Evolutionary conservation across 2,797 vertebrate species (phyloP), one percentile per base, ranked within the genome.

Genomic region (Carduelis carduelis): DNA sequence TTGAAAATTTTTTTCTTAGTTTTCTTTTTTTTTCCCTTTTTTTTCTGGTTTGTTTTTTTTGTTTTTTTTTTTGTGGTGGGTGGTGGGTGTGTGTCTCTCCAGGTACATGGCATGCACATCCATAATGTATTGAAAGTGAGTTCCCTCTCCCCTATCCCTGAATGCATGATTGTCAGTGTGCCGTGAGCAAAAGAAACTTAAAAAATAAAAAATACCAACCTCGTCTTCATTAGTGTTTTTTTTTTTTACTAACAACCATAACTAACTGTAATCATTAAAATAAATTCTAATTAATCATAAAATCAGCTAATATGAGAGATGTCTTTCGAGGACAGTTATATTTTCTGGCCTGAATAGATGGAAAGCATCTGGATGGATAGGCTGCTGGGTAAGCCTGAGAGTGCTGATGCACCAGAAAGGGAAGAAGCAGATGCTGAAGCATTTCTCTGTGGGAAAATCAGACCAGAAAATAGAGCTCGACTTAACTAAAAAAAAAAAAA

Each of bases 91-190:
- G 86, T 95, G 34, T 93, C 80, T 92, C 74, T 79, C 52, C 92
- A 95, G 91, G 91, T 97, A 97, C 97, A 98, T 97, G 95, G 98
- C 99, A 99, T 99, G 98, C 98, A 97, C 98, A 98, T 98, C 97
- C 97, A 98, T 97, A 97, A 98, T 93, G 87, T 97, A 92, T 97
- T 97, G 97, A 95, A 97, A 97, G 96, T 81, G 79, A 97, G 94
- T 91, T 77, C 71, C 87, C 87, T 72, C 55, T 60, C 52, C 55
- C 57, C 78, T 34, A 65, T 92, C 90, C 97, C 94, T 15, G 97
- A 97, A 97, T 97, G 98, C 98, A 98, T 98, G 98, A 98, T 96
- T 53, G 94, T 98, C 98, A 98, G 98, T 96, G 98, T 98, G 97
- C 94, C 0, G 43, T 98, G 96, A 97, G 95, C 95, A 95, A 95